Evolutionary conservation across 2,888 invertebrate species (phyloP).

Genomic region (Leptinotarsa haldemani): DNA sequence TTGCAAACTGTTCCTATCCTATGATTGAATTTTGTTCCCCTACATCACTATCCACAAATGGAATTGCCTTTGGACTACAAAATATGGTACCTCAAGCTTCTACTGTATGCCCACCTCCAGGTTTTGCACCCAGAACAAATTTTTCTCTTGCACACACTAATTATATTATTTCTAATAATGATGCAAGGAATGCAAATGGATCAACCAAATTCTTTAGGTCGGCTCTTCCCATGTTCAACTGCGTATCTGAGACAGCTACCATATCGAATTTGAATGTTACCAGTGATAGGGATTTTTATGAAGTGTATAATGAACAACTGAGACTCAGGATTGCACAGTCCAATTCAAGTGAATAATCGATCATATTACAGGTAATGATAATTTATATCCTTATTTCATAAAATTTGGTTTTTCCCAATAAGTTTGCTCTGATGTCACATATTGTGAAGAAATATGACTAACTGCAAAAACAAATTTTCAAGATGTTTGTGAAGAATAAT

Average conservation of each 20-base stretch:
- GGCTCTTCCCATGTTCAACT: neutral
- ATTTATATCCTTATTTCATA: neutral
- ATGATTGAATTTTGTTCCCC: neutral
- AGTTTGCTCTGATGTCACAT: too few relatives aligned
- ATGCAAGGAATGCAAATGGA: neutral
- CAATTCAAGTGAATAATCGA: neutral
- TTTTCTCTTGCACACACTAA: conserved; percentile 1
- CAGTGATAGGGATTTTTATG: conserved; percentile 31
- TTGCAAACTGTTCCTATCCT: conserved; percentile 20
- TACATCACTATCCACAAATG: neutral
- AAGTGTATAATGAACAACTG: conserved; percentile 30
- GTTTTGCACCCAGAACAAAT: conserved; percentile 20
- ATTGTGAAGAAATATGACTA: too few relatives aligned
- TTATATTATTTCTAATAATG: neutral
- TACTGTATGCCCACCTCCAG: conserved; percentile 25
- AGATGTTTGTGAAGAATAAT: too few relatives aligned
- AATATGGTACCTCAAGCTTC: conserved; percentile 3
- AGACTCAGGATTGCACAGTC: conserved; percentile 1
- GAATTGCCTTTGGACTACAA: conserved; percentile 12
- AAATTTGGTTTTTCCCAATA: too few relatives aligned
- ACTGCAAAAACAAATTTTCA: too few relatives aligned
- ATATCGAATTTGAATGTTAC: conserved; percentile 23
- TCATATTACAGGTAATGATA: neutral
- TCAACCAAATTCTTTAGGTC: neutral
- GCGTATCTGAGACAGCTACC: conserved; percentile 8